Evolutionary conservation across 2,888 invertebrate genomes (phyloP).

Genomic region (Alcis repandata): DNA sequence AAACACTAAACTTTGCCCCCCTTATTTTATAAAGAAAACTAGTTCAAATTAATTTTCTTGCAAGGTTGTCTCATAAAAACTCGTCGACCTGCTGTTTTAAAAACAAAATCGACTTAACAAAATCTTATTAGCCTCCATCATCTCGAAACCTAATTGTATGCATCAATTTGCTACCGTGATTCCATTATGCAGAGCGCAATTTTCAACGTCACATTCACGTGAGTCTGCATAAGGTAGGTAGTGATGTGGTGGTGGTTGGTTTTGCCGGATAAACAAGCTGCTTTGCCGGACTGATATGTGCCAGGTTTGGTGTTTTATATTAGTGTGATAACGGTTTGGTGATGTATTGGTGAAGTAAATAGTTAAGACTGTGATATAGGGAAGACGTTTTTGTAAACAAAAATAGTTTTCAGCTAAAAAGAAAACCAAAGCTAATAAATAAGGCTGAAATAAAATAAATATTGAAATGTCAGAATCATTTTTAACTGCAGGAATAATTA

Average conservation of each 20-base stretch:
- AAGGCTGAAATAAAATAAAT: too few species aligned
- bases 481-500: too few species aligned
- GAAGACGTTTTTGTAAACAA: too few species aligned
- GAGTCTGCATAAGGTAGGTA: slow-evolving; percentile 35
- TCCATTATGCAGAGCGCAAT: slow-evolving; percentile 31
- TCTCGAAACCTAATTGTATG: slow-evolving; percentile 50
- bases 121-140: slow-evolving; percentile 32
- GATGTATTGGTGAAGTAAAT: too few species aligned
- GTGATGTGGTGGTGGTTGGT: neutral
- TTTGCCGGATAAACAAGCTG: neutral
- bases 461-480: too few species aligned
- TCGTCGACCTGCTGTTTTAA: neutral
- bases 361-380: too few species aligned
- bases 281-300: neutral
- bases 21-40: too few species aligned
- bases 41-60: slow-evolving; percentile 1
- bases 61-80: neutral
- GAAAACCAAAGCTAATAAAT: too few species aligned
- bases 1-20: too few species aligned
- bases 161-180: slow-evolving; percentile 10
- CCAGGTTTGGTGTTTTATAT: too few species aligned
- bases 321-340: too few species aligned
- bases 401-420: too few species aligned
- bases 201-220: slow-evolving; percentile 34
- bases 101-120: slow-evolving; percentile 1